phyloP scores from a whole-genome alignment of 2,797 vertebrate species.

The Dipus sagitta region DNA sequence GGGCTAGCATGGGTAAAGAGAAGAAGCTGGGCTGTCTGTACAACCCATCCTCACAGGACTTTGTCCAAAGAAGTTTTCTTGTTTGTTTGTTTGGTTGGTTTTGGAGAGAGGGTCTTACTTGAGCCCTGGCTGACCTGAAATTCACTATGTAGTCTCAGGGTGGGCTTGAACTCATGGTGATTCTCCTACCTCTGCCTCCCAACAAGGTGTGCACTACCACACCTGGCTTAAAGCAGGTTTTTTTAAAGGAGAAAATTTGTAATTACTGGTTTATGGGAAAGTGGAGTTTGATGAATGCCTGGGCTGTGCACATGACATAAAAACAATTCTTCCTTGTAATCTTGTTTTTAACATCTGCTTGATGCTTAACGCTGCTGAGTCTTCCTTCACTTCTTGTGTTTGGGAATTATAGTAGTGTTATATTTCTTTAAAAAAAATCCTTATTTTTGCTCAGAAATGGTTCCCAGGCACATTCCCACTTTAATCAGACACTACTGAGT shows the following conservation, averaged over 20 bases:
- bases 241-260: slow-evolving; percentile 18
- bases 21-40: background rate
- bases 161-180: too few relatives aligned
- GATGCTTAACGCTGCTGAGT: background rate
- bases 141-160: too few relatives aligned
- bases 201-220: too few relatives aligned
- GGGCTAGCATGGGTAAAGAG: background rate
- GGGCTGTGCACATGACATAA: background rate
- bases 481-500: background rate
- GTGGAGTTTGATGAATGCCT: background rate
- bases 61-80: background rate
- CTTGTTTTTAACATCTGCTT: background rate
- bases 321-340: background rate
- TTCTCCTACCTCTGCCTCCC: too few relatives aligned
- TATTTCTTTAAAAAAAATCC: background rate
- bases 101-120: too few relatives aligned
- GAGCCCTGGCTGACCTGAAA: too few relatives aligned
- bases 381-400: background rate
- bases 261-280: slow-evolving; percentile 33
- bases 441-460: slow-evolving; percentile 14
- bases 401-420: slow-evolving; percentile 16
- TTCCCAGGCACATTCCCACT: background rate
- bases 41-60: background rate
- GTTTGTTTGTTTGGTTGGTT: background rate
- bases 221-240: background rate